A percentile compares a stretch with the other conserved stretches of the same genome.
phyloP scores from a whole-genome alignment of 2,797 vertebrate species.

The Sebastes hubbsi region DNA sequence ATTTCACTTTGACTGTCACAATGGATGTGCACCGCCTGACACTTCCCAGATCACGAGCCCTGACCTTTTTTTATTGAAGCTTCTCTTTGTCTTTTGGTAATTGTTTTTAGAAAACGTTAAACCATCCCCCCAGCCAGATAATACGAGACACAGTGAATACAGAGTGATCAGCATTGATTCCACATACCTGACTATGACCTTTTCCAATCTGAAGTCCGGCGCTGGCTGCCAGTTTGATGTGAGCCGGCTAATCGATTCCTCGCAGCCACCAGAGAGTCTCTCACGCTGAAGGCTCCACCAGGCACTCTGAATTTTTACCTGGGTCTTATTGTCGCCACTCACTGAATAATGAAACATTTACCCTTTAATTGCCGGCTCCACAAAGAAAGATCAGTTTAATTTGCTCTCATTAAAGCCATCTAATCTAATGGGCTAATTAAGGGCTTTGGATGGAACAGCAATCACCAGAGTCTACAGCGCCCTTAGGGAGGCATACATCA shows the following conservation, averaged over 20 bases:
- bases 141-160: constrained; percentile 74
- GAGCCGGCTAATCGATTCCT: constrained; percentile 72
- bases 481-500: constrained; percentile 72
- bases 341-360: constrained; percentile 79
- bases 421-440: constrained; percentile 81
- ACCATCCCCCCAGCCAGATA: constrained; percentile 54
- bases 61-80: constrained; percentile 69
- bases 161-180: constrained; percentile 78
- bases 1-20: constrained; percentile 65
- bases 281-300: constrained; percentile 42
- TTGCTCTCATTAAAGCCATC: constrained; percentile 76
- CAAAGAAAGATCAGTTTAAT: constrained; percentile 80
- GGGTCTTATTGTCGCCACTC: constrained; percentile 54
- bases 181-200: constrained; percentile 80
- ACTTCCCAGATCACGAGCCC: constrained; percentile 46
- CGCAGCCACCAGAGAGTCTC: constrained; percentile 47
- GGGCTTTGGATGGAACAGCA: constrained; percentile 71
- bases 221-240: constrained; percentile 73
- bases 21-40: constrained; percentile 45
- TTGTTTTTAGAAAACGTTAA: constrained; percentile 70
- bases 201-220: constrained; percentile 74
- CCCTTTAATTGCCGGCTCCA: constrained; percentile 72
- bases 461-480: constrained; percentile 62
- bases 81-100: constrained; percentile 72
- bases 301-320: constrained; percentile 55